Evolutionary conservation across 2,888 invertebrate species (phyloP).

Genomic region (Dioctria linearis): DNA sequence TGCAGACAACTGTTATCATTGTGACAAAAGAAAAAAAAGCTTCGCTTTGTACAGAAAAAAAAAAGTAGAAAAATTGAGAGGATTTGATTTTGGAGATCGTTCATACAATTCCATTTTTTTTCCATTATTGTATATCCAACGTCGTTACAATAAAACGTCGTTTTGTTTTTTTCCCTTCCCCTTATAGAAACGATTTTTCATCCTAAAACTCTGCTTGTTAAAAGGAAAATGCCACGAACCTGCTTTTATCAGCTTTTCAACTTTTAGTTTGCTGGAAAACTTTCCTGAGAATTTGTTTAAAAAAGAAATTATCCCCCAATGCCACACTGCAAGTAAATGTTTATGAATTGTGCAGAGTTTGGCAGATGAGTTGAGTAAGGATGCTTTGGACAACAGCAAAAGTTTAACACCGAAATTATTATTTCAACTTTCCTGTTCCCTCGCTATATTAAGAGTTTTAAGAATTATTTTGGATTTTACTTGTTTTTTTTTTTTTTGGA

Average conservation of each 20-base stretch:
- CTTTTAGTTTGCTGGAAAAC: constrained; percentile 9
- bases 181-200: neutral
- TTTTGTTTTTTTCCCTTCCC: neutral
- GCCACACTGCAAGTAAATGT: no score
- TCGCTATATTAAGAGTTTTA: no score
- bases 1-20: constrained; percentile 37
- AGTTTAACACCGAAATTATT: no score
- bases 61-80: constrained; percentile 17
- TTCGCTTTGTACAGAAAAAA: neutral
- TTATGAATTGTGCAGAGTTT: no score
- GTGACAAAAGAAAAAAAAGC: neutral
- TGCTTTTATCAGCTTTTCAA: neutral
- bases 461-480: no score
- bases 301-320: no score
- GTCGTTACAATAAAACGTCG: neutral
- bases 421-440: no score
- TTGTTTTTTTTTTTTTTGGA: no score
- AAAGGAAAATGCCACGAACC: neutral
- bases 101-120: constrained; percentile 19
- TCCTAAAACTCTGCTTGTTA: constrained; percentile 20
- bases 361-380: no score
- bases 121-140: neutral
- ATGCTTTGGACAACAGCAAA: no score
- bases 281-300: neutral
- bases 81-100: constrained; percentile 21